phyloP scores from a whole-genome alignment of 1,140 invertebrate species.

The Caenorhabditis inopinata region DNA sequence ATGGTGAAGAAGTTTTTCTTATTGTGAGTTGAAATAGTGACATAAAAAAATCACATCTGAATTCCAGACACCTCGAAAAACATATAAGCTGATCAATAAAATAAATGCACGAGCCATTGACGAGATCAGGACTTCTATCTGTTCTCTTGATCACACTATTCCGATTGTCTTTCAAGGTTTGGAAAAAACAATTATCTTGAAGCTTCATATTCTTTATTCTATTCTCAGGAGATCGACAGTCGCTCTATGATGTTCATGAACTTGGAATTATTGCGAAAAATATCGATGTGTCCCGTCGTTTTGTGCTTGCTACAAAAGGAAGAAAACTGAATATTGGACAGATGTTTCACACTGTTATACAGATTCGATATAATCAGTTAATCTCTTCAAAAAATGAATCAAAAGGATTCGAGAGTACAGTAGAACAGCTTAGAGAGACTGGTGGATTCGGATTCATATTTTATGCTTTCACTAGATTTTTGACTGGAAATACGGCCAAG shows the following conservation, averaged over 20 bases:
- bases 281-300: background rate
- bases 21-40: background rate
- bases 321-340: constrained; percentile 3
- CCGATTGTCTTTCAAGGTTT: background rate
- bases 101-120: background rate
- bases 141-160: background rate
- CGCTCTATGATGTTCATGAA: background rate
- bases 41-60: no score
- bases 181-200: no score
- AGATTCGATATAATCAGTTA: background rate
- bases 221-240: background rate
- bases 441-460: background rate
- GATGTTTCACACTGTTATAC: background rate
- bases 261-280: background rate
- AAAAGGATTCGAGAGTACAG: background rate
- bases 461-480: background rate
- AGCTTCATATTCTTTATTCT: no score
- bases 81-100: background rate
- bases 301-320: background rate
- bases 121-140: background rate
- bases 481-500: background rate
- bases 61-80: background rate
- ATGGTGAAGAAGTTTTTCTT: background rate
- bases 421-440: background rate
- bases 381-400: background rate